These are phyloP conservation scores for Drosophila anomalata DNA, from an alignment of 2,888 invertebrate genomes.

Conservation along the genomic window DNA sequence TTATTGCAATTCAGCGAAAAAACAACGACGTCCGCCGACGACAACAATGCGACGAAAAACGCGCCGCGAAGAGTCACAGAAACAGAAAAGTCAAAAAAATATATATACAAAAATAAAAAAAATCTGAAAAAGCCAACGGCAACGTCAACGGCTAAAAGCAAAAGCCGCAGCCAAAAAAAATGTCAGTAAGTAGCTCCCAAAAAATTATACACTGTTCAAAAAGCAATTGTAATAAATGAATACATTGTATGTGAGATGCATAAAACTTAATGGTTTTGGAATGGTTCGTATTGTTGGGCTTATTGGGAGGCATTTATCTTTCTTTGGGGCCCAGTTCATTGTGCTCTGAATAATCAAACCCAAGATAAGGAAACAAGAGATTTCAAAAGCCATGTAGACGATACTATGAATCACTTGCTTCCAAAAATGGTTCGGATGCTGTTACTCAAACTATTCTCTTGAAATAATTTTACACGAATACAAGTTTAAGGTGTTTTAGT, in stretches of 20 bases:
- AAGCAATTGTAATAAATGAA: conserved; percentile 40
- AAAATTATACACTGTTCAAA: conserved; percentile 68
- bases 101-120: background rate
- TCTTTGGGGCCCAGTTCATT: conserved; percentile 17
- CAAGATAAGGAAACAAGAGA: background rate
- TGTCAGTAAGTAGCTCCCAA: conserved; percentile 73
- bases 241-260: conserved; percentile 36
- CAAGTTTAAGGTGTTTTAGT: background rate
- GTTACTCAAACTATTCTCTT: background rate
- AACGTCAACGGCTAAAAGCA: background rate
- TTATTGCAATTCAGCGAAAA: conserved; percentile 80
- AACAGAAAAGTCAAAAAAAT: conserved; percentile 36
- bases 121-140: conserved; percentile 10
- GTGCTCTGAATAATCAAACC: conserved; percentile 26
- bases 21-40: conserved; percentile 45
- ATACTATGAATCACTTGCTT: conserved; percentile 14
- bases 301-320: conserved; percentile 33
- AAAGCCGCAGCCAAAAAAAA: conserved; percentile 32
- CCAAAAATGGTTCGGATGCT: background rate
- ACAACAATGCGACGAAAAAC: conserved; percentile 57
- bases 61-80: conserved; percentile 28
- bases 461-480: background rate
- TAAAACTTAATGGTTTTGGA: conserved; percentile 20
- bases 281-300: conserved; percentile 26
- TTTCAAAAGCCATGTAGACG: conserved; percentile 3